Base-by-base conservation (phyloP, 2,113 vertebrate species). In the Drymodes brunneopygia region DNA sequence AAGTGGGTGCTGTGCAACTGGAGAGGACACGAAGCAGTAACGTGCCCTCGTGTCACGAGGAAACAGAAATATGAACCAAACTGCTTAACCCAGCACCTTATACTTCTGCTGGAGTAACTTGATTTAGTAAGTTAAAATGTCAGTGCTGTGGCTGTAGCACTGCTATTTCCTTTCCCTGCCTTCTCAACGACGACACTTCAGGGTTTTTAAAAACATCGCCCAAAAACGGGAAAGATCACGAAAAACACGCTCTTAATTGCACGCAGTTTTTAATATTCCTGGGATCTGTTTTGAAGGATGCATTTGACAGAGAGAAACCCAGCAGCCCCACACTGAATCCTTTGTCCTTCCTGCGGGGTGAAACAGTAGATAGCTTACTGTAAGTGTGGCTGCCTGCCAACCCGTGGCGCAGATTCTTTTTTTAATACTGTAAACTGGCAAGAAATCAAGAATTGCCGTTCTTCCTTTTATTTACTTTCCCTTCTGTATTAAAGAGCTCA, bases 341-440 rank as follows among this genome's bases (percentile, higher is more conserved):
- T 98, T 98, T 98, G 98, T 98, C 97, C 98, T 97, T 96, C 96
- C 95, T 97, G 95, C 97, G 42, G 96, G 97, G 96, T 98, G 97
- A 98, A 98, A 97, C 98, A 98, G 97, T 97, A 97, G 97, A 98
- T 96, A 97, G 97, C 97, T 98, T 98, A 98, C 98, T 98, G 98
- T 98, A 98, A 98, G 97, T 96, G 96, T 98, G 98, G 98, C 97
- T 29, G 81, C 8, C 97, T 96, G 98, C 98, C 98, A 98, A 97
- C 94, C 98, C 97, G 96, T 97, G 97, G 98, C 97, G 96, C 98
- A 98, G 97, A 98, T 98, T 92, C 97, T 98, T 98, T 98, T 98
- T 98, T 98, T 97, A 98, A 98, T 98, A 98, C 98, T 98, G 98
- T 98, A 99, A 98, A 97, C 98, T 99, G 98, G 98, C 98, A 98